A percentile compares a stretch with the other conserved stretches of the same genome.
These are phyloP conservation scores for Trichogramma dendrolimi DNA, from an alignment of 2,888 invertebrate genomes.

Conservation along the genomic window DNA sequence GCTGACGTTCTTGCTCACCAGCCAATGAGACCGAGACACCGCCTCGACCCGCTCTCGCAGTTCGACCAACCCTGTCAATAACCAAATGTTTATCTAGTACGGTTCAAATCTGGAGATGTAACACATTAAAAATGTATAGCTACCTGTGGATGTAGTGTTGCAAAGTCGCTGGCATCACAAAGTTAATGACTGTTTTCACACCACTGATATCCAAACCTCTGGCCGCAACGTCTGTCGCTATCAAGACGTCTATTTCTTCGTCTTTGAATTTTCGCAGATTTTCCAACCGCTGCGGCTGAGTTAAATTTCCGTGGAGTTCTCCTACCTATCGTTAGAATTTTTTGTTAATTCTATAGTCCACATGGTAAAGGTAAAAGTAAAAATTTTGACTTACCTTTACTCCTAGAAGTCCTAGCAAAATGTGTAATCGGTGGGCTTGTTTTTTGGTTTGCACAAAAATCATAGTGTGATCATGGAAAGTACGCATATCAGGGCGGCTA, in stretches of 20 bases:
- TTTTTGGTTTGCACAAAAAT: slow-evolving; percentile 96
- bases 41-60: slow-evolving; percentile 89
- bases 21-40: slow-evolving; percentile 93
- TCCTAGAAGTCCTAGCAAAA: slow-evolving; percentile 84
- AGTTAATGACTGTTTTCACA: slow-evolving; percentile 95
- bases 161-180: slow-evolving; percentile 87
- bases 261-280: slow-evolving; percentile 84
- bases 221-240: slow-evolving; percentile 92
- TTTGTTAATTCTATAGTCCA: slow-evolving; percentile 2
- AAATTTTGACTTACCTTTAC: slow-evolving; percentile 62
- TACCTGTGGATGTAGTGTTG: slow-evolving; percentile 93
- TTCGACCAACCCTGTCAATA: slow-evolving; percentile 73
- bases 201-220: slow-evolving; percentile 95
- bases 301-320: slow-evolving; percentile 92
- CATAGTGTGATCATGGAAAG: slow-evolving; percentile 87
- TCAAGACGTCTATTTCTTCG: slow-evolving; percentile 77
- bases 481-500: slow-evolving; percentile 79
- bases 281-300: slow-evolving; percentile 91
- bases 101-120: slow-evolving; percentile 5
- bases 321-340: slow-evolving; percentile 55
- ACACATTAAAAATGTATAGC: slow-evolving; percentile 25
- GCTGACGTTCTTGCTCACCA: slow-evolving; percentile 84
- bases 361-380: neutral
- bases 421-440: slow-evolving; percentile 90
- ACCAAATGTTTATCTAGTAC: neutral